These are phyloP conservation scores for Phocides pigmalion DNA, from an alignment of 1,140 invertebrate genomes.

Conservation along the genomic window DNA sequence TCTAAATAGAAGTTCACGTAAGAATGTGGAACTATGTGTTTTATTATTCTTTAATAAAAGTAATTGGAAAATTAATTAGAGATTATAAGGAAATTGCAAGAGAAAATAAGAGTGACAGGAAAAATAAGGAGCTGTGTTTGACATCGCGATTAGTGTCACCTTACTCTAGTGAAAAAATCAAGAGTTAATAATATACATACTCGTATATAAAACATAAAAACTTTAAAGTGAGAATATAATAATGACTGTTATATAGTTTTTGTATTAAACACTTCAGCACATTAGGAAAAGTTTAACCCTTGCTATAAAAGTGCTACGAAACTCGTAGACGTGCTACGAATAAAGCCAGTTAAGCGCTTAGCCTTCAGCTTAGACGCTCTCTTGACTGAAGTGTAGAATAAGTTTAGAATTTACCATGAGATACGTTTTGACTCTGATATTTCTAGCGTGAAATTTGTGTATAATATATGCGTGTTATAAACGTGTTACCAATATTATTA, in stretches of 20 bases:
- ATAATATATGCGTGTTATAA: neutral
- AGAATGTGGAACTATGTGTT: too few species aligned
- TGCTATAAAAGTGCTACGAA: conserved; percentile 29
- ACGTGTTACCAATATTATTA: too few species aligned
- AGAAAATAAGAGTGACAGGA: neutral
- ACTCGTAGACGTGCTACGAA: conserved; percentile 33
- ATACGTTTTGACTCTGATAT: conserved; percentile 6
- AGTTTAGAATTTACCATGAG: conserved; percentile 11
- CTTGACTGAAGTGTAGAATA: conserved; percentile 29
- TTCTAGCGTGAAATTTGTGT: neutral
- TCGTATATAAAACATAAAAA: too few species aligned
- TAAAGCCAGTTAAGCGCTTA: conserved; percentile 30
- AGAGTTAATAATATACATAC: too few species aligned
- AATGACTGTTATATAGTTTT: neutral
- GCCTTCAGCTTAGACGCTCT: conserved; percentile 34
- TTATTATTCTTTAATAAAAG: too few species aligned
- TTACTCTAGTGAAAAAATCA: neutral
- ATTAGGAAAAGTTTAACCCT: conserved; percentile 10
- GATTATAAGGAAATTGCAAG: neutral
- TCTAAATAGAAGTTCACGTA: too few species aligned
- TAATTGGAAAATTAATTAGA: too few species aligned
- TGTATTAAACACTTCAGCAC: neutral
- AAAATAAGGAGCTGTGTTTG: neutral
- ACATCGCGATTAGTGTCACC: neutral
- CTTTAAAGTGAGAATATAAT: neutral